These are phyloP conservation scores for Lepidocyrtinus sp. DNA, from an alignment of 2,888 invertebrate species.

Conservation along the genomic window DNA sequence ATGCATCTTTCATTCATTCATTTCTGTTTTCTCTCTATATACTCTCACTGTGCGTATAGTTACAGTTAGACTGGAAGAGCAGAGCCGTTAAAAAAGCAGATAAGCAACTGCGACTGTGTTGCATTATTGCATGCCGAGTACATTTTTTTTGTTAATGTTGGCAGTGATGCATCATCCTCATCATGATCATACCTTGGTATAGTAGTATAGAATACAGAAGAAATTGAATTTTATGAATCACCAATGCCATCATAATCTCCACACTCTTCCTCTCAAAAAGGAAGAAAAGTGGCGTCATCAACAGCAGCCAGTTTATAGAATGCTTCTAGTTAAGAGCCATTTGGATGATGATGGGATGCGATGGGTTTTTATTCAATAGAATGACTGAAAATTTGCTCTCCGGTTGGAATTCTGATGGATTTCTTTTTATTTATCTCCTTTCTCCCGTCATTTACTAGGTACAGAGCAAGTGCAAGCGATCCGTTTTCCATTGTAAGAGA, in stretches of 20 bases:
- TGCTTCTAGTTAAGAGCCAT: slow-evolving; percentile 14
- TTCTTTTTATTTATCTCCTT: slow-evolving; percentile 16
- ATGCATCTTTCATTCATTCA: slow-evolving; percentile 28
- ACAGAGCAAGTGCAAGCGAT: slow-evolving; percentile 10
- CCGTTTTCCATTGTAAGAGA: neutral
- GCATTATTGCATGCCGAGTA: slow-evolving; percentile 13
- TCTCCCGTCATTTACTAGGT: neutral
- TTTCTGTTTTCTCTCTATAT: neutral
- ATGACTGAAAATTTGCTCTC: slow-evolving; percentile 16
- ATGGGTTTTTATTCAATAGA: slow-evolving; percentile 16
- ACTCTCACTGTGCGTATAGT: neutral
- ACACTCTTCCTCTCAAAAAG: slow-evolving; percentile 11
- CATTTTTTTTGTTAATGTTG: slow-evolving; percentile 22
- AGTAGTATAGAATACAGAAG: slow-evolving; percentile 14
- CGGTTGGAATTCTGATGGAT: slow-evolving; percentile 16
- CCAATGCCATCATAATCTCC: slow-evolving; percentile 24
- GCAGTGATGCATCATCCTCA: slow-evolving; percentile 59
- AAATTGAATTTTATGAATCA: slow-evolving; percentile 60
- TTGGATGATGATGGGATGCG: slow-evolving; percentile 16
- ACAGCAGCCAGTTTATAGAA: neutral
- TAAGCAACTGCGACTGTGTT: neutral
- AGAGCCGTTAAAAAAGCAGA: slow-evolving; percentile 19
- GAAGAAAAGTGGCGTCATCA: slow-evolving; percentile 47
- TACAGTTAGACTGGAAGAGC: slow-evolving; percentile 12
- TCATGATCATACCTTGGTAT: slow-evolving; percentile 16